Conservation (phyloP, 2,888 invertebrate species). For the Emmelina monodactyla region DNA sequence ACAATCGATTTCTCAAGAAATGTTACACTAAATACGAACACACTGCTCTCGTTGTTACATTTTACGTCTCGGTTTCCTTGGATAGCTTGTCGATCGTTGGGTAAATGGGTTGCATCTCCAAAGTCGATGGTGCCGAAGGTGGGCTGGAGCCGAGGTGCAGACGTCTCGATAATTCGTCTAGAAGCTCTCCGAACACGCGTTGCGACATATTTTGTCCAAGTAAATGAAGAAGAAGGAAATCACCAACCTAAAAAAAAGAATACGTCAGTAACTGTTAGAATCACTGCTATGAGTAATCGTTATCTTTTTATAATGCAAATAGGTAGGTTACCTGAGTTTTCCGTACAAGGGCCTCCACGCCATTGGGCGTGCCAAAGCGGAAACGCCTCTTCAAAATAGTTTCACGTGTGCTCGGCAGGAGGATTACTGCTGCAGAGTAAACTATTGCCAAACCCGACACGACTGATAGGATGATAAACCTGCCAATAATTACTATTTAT, state of each 20-base stretch:
- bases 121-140: conserved; percentile 85
- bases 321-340: conserved; percentile 74
- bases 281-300: not conserved
- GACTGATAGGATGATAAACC: conserved; percentile 83
- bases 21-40: no score
- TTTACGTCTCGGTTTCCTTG: conserved; percentile 86
- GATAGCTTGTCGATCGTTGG: conserved; percentile 80
- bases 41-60: no score
- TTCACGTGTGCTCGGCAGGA: conserved; percentile 82
- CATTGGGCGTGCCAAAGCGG: conserved; percentile 77
- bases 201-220: conserved; percentile 88
- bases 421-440: conserved; percentile 81
- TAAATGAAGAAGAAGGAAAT: conserved; percentile 83
- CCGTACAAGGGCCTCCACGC: conserved; percentile 77
- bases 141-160: conserved; percentile 77
- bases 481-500: no score
- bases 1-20: no score
- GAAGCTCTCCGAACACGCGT: conserved; percentile 79
- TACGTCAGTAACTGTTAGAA: not conserved
- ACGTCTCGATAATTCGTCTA: conserved; percentile 78
- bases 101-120: conserved; percentile 88
- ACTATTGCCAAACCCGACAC: conserved; percentile 81
- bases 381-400: conserved; percentile 81
- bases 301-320: not conserved
- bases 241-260: conserved; percentile 72